Percentiles rank a stretch among this genome's conserved stretches.
Evolutionary conservation across 1,140 invertebrate species (phyloP).

Genomic region (Papilio machaon): DNA sequence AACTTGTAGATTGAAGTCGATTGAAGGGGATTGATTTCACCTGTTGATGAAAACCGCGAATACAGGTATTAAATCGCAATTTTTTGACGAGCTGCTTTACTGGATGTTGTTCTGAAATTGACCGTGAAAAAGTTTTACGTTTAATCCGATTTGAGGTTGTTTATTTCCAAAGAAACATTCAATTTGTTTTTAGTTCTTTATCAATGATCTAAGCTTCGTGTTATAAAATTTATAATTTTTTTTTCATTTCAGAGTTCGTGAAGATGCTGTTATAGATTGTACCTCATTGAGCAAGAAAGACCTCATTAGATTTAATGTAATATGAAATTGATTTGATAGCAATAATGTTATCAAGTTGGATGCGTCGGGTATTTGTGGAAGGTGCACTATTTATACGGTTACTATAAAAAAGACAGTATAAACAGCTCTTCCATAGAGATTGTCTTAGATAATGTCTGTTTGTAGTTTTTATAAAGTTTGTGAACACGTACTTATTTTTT

Average conservation of each 20-base stretch:
- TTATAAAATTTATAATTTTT: slow-evolving; percentile 46
- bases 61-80: too few relatives aligned
- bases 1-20: too few relatives aligned
- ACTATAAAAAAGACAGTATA: slow-evolving; percentile 28
- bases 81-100: too few relatives aligned
- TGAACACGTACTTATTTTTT: slow-evolving; percentile 29
- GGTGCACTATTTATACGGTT: slow-evolving; percentile 23
- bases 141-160: too few relatives aligned
- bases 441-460: slow-evolving; percentile 27
- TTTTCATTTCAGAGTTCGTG: slow-evolving; percentile 84
- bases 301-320: slow-evolving; percentile 72
- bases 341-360: slow-evolving; percentile 31
- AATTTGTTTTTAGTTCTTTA: not conserved
- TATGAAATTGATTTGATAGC: slow-evolving; percentile 55
- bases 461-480: slow-evolving; percentile 35
- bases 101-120: not conserved
- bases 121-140: too few relatives aligned
- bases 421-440: slow-evolving; percentile 36
- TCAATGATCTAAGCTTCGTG: not conserved
- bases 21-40: too few relatives aligned
- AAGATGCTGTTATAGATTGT: slow-evolving; percentile 83
- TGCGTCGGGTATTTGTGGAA: slow-evolving; percentile 31
- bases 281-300: slow-evolving; percentile 64
- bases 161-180: too few relatives aligned
- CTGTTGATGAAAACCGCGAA: too few relatives aligned